Percentiles rank a stretch among this genome's conserved stretches.
Conservation (phyloP, 2,888 invertebrate genomes). For the Heteromyza rotundicornis region DNA sequence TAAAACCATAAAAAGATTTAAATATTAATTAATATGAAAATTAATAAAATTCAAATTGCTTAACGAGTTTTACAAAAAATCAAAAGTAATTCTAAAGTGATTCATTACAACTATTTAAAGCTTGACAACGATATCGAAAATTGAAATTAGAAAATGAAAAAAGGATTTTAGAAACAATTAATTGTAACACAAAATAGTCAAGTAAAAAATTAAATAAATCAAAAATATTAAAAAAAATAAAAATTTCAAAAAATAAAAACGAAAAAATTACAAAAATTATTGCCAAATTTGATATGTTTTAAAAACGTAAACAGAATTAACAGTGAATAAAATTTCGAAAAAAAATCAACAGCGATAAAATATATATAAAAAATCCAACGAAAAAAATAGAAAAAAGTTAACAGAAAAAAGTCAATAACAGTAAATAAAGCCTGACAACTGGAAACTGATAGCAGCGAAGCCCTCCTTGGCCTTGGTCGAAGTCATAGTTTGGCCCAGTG, state of each 20-base stretch:
- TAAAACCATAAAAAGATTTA: too few species aligned
- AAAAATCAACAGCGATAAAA: slow-evolving; percentile 16
- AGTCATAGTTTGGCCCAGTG: too few species aligned
- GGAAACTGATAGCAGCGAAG: neutral
- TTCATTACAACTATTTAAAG: too few species aligned
- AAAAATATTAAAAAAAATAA: too few species aligned
- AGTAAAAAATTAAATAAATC: too few species aligned
- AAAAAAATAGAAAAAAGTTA: slow-evolving; percentile 13
- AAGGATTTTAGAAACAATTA: slow-evolving; percentile 10
- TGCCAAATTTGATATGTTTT: slow-evolving; percentile 8
- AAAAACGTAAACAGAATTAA: slow-evolving; percentile 18
- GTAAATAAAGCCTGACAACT: neutral
- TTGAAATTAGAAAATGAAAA: slow-evolving; percentile 10
- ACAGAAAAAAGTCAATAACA: neutral
- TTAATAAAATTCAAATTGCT: too few species aligned
- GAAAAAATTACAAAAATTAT: slow-evolving; percentile 8
- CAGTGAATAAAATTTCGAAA: slow-evolving; percentile 19
- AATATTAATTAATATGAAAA: too few species aligned
- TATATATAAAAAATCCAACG: neutral
- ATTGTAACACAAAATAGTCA: too few species aligned
- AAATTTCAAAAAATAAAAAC: neutral
- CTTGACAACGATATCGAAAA: slow-evolving; percentile 13
- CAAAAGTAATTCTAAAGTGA: too few species aligned
- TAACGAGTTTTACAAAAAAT: too few species aligned
- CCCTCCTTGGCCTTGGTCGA: neutral